Base-by-base conservation (phyloP, 2,113 vertebrate genomes). In the Gnathonemus longibarbis region DNA sequence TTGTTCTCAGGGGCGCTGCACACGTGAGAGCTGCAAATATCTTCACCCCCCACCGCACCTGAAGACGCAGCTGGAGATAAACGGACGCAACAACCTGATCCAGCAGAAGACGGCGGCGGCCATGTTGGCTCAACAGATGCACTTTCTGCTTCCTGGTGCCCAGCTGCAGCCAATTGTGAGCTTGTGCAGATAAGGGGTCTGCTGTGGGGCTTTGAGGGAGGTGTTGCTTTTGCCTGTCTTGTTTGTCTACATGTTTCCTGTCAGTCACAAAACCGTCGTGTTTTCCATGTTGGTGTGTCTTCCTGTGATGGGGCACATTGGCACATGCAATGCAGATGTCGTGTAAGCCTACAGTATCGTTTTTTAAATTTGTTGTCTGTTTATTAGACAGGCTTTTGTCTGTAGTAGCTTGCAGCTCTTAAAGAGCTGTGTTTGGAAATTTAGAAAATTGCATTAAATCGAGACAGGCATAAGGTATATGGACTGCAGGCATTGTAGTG, bases 101-200 rank as follows among this genome's bases (percentile, higher is more conserved):
- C 98, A 99, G 95, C 98, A 99, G 94, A 99, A 98, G 96, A 98
- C 97, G 0, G 97, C 97, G 0, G 97, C 98, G 45, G 98, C 97
- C 94, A 99, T 99, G 98, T 97, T 99, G 92, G 96, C 98, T 93
- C 98, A 99, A 94, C 98, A 99, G 92, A 98, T 99, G 98, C 98
- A 99, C 94, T 97, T 98, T 94, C 98, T 99, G 97, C 94, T 99
- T 53, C 98, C 98, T 0, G 98, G 98, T 91, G 93, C 97, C 17
- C 98, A 98, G 90, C 95, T 99, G 94, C 96, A 98, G 94, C 97
- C 98, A 10, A 96, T 99, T 91, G 98, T 99, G 94, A 98, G 98
- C 95, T 86, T 15, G 84, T 86, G 46, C 84, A 86, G 84, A 86
- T 46, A 84, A 84, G 21, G 74, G 45, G 84, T 50, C 84, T 86